Base-by-base conservation (phyloP, 2,797 vertebrate species). In the Pseudopleuronectes americanus region DNA sequence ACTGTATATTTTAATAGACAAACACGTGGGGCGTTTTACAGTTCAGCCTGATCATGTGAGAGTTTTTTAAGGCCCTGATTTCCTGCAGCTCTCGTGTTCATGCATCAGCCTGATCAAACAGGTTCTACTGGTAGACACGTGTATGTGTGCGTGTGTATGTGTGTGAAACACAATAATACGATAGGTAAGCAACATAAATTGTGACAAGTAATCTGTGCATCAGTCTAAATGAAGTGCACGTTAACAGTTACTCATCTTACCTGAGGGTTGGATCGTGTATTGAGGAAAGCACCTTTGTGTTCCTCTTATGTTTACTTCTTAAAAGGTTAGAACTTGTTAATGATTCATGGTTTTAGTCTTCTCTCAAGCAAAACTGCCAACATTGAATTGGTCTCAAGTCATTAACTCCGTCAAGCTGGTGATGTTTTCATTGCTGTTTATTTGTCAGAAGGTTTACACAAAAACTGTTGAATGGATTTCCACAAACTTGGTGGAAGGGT, bases 31-130 rank as follows among this genome's bases (percentile, higher is more conserved):
- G 0, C 0, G 0, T 64, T 80, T 80, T 17, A 80, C n/a, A 56
- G 10, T 22, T 64, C 24, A 0, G 22, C 28, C 2, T 2, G 3
- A 58, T 17, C 66, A 60, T 47, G 23, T 63, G 17, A 54, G 7
- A 9, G 16, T 43, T 51, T 54, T 49, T 48, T 24, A 1, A 45
- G 57, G 63, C 79, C 75, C 33, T 69, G 33, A 36, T 57, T 43
- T 7, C 41, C 41, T 19, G 49, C 3, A 0, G 41, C 14, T 41
- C 23, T 24, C 0, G 2, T 38, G 17, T 22, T 2, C 4, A 10
- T 47, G 26, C 56, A 70, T 57, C 47, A 47, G 41, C 52, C 22
- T 7, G 58, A 36, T 38, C 49, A 57, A 73, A 57, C 55, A 23
- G 16, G 49, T n/a, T 52, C 8, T 65, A 72, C 57, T 28, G 57